phyloP scores from a whole-genome alignment of 2,888 invertebrate genomes.

The Athalia circularis region DNA sequence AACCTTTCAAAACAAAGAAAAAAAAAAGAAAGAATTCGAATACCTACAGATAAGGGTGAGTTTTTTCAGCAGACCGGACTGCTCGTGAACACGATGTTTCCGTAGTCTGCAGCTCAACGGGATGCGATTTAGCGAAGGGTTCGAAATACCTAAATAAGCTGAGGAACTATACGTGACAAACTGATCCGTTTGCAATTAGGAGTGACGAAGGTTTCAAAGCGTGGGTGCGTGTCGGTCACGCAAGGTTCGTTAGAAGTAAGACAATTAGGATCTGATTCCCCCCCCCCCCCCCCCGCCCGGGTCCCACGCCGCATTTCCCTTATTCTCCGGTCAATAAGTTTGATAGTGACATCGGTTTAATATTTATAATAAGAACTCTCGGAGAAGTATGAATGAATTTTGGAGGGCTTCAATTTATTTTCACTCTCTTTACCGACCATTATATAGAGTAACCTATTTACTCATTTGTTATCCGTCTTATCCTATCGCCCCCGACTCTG shows the following conservation, averaged over 20 bases:
- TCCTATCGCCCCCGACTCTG: slow-evolving; percentile 24
- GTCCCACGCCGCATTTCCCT: too few relatives aligned
- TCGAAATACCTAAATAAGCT: too few relatives aligned
- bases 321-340: too few relatives aligned
- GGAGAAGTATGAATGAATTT: not conserved
- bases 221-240: too few relatives aligned
- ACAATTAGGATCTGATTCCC: too few relatives aligned
- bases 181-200: slow-evolving; percentile 27
- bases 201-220: slow-evolving; percentile 24
- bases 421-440: not conserved
- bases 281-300: too few relatives aligned
- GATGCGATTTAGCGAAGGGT: too few relatives aligned
- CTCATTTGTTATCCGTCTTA: slow-evolving; percentile 25
- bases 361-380: not conserved
- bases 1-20: not conserved
- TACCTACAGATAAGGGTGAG: not conserved
- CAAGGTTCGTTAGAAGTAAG: too few relatives aligned
- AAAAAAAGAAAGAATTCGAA: not conserved
- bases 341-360: too few relatives aligned
- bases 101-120: too few relatives aligned
- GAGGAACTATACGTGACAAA: not conserved
- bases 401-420: slow-evolving; percentile 16
- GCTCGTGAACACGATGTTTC: too few relatives aligned
- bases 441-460: slow-evolving; percentile 41
- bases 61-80: too few relatives aligned